Evolutionary conservation across 2,113 vertebrate genomes (phyloP).

Genomic region (Xenopus laevis): DNA sequence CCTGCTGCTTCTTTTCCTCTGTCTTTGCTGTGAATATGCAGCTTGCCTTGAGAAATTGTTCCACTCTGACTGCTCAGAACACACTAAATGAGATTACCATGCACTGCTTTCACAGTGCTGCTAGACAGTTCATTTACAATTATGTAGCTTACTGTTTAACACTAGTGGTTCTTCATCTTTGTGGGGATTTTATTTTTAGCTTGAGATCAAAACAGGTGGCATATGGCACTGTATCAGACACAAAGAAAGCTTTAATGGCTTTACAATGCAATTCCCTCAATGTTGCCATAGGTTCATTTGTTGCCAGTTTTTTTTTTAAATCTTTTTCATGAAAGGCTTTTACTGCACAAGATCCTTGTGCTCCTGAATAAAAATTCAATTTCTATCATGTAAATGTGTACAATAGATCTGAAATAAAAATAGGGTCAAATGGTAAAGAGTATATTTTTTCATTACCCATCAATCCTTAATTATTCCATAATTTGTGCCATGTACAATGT

Average conservation of each 20-base stretch:
- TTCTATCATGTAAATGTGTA: too few relatives aligned
- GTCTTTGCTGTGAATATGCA: slow-evolving; percentile 32
- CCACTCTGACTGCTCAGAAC: slow-evolving; percentile 31
- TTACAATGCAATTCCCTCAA: background rate
- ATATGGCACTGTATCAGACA: background rate
- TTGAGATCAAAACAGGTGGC: slow-evolving; percentile 11
- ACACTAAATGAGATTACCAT: background rate
- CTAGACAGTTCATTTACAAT: background rate
- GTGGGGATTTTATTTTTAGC: background rate
- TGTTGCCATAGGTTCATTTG: background rate
- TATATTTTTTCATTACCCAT: too few relatives aligned
- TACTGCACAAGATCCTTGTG: background rate
- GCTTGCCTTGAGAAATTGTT: slow-evolving; percentile 35
- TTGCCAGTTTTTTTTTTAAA: background rate
- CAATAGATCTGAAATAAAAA: too few relatives aligned
- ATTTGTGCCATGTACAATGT: too few relatives aligned
- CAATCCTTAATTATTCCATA: too few relatives aligned
- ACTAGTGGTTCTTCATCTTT: background rate
- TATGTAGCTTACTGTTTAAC: background rate
- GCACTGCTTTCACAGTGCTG: background rate
- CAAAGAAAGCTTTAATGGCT: background rate
- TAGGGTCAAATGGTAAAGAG: too few relatives aligned
- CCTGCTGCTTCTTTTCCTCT: slow-evolving; percentile 26
- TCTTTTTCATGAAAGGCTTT: background rate
- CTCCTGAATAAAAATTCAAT: too few relatives aligned